These are phyloP conservation scores for Eulemur mongoz DNA, from an alignment of 2,797 vertebrate species.

Conservation along the genomic window DNA sequence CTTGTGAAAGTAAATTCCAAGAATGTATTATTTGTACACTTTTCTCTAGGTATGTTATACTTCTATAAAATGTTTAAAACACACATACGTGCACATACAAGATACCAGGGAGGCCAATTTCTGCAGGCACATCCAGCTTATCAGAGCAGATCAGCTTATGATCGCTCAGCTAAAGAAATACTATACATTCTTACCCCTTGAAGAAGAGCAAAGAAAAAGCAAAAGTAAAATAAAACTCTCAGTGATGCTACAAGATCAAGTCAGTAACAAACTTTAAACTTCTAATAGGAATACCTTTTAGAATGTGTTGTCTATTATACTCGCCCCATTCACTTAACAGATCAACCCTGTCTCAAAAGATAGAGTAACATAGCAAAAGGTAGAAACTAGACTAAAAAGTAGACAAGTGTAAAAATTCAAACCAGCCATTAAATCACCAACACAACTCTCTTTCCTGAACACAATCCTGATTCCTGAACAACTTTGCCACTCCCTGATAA, in stretches of 20 bases:
- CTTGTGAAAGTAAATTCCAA: constrained; percentile 10
- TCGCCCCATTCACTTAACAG: neutral
- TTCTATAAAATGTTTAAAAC: neutral
- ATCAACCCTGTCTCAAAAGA: neutral
- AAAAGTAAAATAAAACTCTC: constrained; percentile 4
- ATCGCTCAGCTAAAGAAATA: neutral
- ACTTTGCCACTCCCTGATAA: neutral
- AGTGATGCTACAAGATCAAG: neutral
- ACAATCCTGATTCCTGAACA: neutral
- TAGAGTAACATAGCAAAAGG: neutral
- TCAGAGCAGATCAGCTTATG: neutral
- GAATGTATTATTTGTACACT: neutral
- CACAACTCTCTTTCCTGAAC: neutral
- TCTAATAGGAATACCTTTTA: neutral
- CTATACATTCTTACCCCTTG: neutral
- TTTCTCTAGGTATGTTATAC: neutral
- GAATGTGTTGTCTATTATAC: neutral
- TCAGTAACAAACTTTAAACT: neutral
- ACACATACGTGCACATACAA: neutral
- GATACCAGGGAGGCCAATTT: neutral
- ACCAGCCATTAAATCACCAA: neutral
- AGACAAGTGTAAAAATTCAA: constrained; percentile 12
- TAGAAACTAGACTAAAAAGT: neutral
- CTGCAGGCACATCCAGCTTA: neutral
- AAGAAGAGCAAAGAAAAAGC: neutral